Conservation (phyloP, 2,888 invertebrate genomes). For the Eupithecia subumbrata region DNA sequence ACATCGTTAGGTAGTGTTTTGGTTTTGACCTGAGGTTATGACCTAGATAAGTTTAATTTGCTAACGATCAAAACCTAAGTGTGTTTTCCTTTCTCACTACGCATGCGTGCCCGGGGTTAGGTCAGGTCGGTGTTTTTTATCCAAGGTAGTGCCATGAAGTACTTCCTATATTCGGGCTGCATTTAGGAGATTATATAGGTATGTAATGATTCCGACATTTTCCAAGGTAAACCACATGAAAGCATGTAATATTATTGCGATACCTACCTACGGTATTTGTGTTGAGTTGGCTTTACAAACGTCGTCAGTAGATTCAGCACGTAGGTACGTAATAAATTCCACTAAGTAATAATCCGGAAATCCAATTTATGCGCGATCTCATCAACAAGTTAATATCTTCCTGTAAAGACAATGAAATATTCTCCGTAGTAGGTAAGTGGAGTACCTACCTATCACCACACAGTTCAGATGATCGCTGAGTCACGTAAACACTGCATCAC, state of each 20-base stretch:
- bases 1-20: background rate
- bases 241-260: background rate
- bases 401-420: constrained; percentile 1
- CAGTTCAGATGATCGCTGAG: background rate
- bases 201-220: background rate
- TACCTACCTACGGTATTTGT: background rate
- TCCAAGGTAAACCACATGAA: constrained; percentile 4
- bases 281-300: background rate
- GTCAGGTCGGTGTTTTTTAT: background rate
- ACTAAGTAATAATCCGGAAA: background rate
- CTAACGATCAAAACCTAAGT: background rate
- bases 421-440: background rate
- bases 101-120: background rate
- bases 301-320: background rate
- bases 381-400: background rate
- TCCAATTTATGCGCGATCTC: background rate
- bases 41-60: background rate
- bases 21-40: background rate
- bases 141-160: background rate
- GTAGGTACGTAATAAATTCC: constrained; percentile 1
- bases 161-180: background rate
- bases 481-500: constrained; percentile 2
- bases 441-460: background rate
- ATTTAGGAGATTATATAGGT: background rate
- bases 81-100: background rate